phyloP scores from a whole-genome alignment of 2,113 vertebrate species.

The Cynocephalus volans region DNA sequence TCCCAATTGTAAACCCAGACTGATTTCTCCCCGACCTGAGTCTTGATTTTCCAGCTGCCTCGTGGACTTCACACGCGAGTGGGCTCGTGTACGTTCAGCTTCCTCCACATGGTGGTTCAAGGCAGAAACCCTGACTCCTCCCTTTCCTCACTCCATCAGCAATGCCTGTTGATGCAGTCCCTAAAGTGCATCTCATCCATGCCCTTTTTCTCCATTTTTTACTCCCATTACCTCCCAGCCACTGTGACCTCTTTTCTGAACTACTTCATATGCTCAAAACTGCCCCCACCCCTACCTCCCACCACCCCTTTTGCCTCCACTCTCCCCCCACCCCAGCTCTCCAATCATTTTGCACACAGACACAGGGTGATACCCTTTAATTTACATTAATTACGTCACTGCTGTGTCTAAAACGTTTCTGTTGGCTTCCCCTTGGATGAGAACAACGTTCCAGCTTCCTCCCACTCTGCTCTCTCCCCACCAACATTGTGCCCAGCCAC shows the following conservation, averaged over 20 bases:
- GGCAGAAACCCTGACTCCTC: background rate
- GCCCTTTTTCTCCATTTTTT: background rate
- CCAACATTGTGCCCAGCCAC: background rate
- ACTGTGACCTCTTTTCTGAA: background rate
- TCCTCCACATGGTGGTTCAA: background rate
- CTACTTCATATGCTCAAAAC: background rate
- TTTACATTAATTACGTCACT: background rate
- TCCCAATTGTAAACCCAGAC: background rate
- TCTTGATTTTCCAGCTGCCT: background rate
- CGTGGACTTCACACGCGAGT: rapidly evolving
- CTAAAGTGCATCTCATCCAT: background rate
- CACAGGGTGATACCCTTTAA: background rate
- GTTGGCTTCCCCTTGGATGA: background rate
- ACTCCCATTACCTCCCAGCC: background rate
- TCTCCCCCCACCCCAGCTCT: background rate
- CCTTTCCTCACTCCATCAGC: background rate
- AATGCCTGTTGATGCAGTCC: background rate
- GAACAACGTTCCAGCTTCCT: background rate
- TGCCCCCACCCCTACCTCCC: no score
- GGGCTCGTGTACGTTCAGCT: background rate
- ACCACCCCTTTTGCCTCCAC: background rate
- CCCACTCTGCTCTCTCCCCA: background rate
- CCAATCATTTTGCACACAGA: background rate
- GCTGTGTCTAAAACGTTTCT: background rate
- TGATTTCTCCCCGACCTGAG: background rate